These are phyloP conservation scores for Puntigrus tetrazona DNA, from an alignment of 2,113 vertebrate species.

Conservation along the genomic window DNA sequence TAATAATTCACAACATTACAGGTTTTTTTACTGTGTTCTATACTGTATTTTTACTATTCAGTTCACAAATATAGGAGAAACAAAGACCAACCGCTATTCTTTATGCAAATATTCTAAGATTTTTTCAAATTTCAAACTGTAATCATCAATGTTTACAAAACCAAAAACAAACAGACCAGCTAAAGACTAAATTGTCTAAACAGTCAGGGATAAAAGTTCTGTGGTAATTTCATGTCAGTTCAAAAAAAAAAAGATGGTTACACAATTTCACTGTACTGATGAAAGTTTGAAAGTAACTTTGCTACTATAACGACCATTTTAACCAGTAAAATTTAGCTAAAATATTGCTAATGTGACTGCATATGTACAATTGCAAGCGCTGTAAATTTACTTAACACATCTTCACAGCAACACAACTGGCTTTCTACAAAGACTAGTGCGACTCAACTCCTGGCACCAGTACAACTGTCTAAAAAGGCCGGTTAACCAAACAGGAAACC, in stretches of 20 bases:
- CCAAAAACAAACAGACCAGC: too few species aligned
- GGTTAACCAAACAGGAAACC: conserved; percentile 10
- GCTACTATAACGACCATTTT: too few species aligned
- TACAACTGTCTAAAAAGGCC: neutral
- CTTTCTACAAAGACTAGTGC: neutral
- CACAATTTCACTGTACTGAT: neutral
- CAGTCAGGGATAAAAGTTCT: neutral
- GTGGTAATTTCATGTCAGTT: neutral
- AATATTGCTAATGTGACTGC: neutral
- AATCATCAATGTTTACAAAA: neutral
- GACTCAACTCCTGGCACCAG: neutral
- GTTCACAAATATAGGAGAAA: too few species aligned
- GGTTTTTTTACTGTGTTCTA: neutral
- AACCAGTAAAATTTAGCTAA: neutral
- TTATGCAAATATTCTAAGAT: neutral
- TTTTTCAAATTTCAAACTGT: neutral
- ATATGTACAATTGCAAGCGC: neutral
- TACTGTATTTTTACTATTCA: neutral
- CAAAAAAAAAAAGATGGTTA: too few species aligned
- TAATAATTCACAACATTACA: neutral
- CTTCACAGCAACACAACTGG: neutral
- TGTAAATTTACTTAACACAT: neutral
- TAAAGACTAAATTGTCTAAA: neutral
- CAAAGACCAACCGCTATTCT: neutral
- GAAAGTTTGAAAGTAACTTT: neutral